Evolutionary conservation across 2,113 vertebrate species (phyloP), one percentile per base, ranked within the genome.

Genomic region (Etheostoma spectabile): DNA sequence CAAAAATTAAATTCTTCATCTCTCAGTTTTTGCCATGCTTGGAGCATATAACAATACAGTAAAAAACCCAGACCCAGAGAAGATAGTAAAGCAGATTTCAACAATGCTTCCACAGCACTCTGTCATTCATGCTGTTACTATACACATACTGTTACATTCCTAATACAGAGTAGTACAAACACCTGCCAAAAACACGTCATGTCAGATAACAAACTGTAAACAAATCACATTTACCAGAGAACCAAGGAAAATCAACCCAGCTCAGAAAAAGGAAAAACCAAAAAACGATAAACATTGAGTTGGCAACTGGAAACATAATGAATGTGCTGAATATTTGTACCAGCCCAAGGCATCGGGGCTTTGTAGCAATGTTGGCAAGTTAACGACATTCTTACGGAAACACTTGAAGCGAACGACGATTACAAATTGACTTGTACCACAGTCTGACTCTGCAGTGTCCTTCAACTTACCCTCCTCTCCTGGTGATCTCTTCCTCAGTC

Each of bases 321-420:
- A 86, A 87, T 61, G 91, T 91, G 93, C 91, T 88, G 90, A 93
- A 93, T 92, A 81, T 91, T 84, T 69, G 90, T 87, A 93, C 95
- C 95, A 93, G 95, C 95, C 96, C 94, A 93, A 96, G 96, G 96
- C 96, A 96, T 95, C 93, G 95, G 94, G 96, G 96, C 96, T 89
- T 95, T 88, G 88, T 93, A 95, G 93, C 89, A 93, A 92, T 92
- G 93, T 95, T 94, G 96, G 96, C 96, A 95, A 94, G 93, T 93
- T 85, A 93, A 95, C 80, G 73, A 93, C 91, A 93, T 95, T 95
- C 93, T 90, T 88, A 94, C 93, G 93, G 91, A 91, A 94, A 93
- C 88, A 95, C 90, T 87, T 87, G 79, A 93, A 94, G 93, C 93
- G 61, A 91, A 94, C 90, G 22, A 91, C 84, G 57, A 88, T 83